Conservation (phyloP, 2,888 invertebrate genomes). For the Pseudococcus viburni region DNA sequence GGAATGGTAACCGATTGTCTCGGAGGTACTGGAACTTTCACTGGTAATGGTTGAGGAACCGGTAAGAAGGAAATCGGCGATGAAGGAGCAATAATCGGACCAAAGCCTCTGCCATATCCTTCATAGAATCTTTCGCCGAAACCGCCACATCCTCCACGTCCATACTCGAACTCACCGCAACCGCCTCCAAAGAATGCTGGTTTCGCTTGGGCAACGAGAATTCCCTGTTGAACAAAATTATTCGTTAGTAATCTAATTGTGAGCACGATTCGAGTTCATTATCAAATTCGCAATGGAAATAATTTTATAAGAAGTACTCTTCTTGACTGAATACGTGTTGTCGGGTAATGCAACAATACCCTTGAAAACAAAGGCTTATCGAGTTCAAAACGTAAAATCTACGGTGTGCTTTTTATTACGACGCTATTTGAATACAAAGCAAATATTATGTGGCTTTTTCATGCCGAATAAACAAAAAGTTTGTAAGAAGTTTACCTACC, state of each 20-base stretch:
- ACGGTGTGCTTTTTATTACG: slow-evolving; percentile 4
- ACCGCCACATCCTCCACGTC: background rate
- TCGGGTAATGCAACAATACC: background rate
- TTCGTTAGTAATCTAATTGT: background rate
- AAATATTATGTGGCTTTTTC: slow-evolving; percentile 20
- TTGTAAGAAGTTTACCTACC: slow-evolving; percentile 47
- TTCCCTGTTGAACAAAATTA: background rate
- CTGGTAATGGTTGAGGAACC: slow-evolving; percentile 57
- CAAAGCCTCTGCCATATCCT: background rate
- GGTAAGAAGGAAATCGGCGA: slow-evolving; percentile 35
- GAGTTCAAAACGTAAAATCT: slow-evolving; percentile 32
- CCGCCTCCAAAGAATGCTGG: background rate
- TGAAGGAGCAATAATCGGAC: background rate
- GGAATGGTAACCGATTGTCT: slow-evolving; percentile 58
- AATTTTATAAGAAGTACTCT: background rate
- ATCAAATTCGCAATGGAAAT: background rate
- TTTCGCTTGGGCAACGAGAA: background rate
- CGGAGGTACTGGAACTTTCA: background rate
- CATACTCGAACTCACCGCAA: background rate
- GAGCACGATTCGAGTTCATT: background rate
- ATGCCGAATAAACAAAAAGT: slow-evolving; percentile 34
- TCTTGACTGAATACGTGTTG: background rate
- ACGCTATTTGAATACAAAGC: slow-evolving; percentile 41
- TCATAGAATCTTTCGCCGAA: background rate
- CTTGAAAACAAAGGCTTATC: slow-evolving; percentile 39